A percentile compares a stretch with the other conserved stretches of the same genome.
These are phyloP conservation scores for Syngnathus scovelli DNA, from an alignment of 2,113 vertebrate species.

Conservation along the genomic window DNA sequence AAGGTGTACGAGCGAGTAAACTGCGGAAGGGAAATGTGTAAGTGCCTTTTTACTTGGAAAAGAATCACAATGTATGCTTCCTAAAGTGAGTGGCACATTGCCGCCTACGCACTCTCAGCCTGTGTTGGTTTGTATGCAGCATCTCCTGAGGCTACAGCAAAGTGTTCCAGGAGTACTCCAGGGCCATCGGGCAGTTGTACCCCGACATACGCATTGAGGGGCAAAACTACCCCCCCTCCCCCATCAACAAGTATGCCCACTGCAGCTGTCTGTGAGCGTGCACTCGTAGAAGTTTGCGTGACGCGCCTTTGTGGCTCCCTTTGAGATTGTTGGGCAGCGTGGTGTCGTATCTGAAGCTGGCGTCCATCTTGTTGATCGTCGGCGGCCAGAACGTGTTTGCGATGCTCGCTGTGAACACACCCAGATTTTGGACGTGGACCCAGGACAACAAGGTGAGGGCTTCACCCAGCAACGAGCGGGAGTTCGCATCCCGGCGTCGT, in stretches of 20 bases:
- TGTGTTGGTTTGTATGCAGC: slow-evolving; percentile 34
- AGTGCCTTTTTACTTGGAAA: too few relatives aligned
- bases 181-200: slow-evolving; percentile 71
- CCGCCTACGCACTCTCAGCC: too few relatives aligned
- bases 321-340: slow-evolving; percentile 61
- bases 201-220: slow-evolving; percentile 73
- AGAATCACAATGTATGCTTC: too few relatives aligned
- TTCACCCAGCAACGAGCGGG: not conserved
- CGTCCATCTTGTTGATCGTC: slow-evolving; percentile 66
- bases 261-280: too few relatives aligned
- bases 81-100: too few relatives aligned
- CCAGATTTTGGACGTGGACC: slow-evolving; percentile 68
- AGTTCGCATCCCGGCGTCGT: too few relatives aligned
- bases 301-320: not conserved
- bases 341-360: slow-evolving; percentile 70
- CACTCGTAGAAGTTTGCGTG: too few relatives aligned
- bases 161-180: slow-evolving; percentile 75
- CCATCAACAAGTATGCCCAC: slow-evolving; percentile 61
- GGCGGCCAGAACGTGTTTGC: slow-evolving; percentile 71
- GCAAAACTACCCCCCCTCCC: slow-evolving; percentile 70
- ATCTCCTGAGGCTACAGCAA: slow-evolving; percentile 79
- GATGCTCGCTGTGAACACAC: slow-evolving; percentile 60
- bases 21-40: too few relatives aligned
- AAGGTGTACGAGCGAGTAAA: too few relatives aligned
- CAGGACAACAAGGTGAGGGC: slow-evolving; percentile 74